Evolutionary conservation across 2,797 vertebrate genomes (phyloP), one percentile per base, ranked within the genome.

Genomic region (Pteronotus mesoamericanus): DNA sequence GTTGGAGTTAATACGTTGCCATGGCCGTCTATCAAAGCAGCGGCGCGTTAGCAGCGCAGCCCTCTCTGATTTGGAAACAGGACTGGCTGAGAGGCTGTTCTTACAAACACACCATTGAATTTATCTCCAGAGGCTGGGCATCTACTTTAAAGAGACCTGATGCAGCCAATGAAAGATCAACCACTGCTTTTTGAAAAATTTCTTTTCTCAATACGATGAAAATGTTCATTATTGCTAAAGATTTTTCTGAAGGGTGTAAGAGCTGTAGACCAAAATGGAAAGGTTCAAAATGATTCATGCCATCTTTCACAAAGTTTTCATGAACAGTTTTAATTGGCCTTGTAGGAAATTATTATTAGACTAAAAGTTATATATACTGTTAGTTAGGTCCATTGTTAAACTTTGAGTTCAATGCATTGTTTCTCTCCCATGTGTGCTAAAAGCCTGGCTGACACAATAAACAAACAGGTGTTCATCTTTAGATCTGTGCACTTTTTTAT

Each of bases 11-110:
- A 95, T 97, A 90, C 78, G 95, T 98, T 96, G 97, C 92, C 86
- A 51, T 71, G 92, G 88, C 32, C 91, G 90, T 93, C 84, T 97
- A 91, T 97, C 96, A 96, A 77, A 96, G 95, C 97, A 96, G 93
- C 94, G 97, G 80, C 78, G 93, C 86, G 96, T 97, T 93, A 95
- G 83, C 69, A 96, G 87, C 68, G 92, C 91, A 96, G 92, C 97
- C 90, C 84, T 97, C 89, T 96, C 82, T 98, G 94, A 83, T 95
- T 97, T 97, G 97, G 97, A 97, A 97, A 97, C 96, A 92, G 96
- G 91, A 86, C 96, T 84, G 93, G 42, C 69, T 68, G 32, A 96
- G 91, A 97, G 69, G 83, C 83, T 91, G 0, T 79, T 86, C 53
- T 84, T 94, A 85, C 97, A 95, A 96, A 97, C 55, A 91, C 32